phyloP scores from a whole-genome alignment of 2,797 vertebrate genomes.

The Nyctibius grandis region DNA sequence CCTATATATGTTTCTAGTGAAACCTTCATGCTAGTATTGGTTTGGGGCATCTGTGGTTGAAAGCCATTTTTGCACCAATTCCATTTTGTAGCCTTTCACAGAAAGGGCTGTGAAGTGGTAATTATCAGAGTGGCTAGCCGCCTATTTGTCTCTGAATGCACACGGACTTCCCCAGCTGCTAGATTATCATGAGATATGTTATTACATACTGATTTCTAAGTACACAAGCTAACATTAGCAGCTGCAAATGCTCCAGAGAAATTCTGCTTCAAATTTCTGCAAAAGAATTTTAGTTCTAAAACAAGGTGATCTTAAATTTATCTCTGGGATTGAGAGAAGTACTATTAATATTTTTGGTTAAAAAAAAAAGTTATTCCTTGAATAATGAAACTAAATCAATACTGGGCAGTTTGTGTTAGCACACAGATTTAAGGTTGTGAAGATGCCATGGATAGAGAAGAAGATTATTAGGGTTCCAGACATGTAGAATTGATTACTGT shows the following conservation, averaged over 20 bases:
- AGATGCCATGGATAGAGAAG: not conserved
- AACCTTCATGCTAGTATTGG: not conserved
- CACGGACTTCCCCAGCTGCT: not conserved
- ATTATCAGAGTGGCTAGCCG: not conserved
- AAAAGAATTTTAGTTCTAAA: not conserved
- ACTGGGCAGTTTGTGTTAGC: not conserved
- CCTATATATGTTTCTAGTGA: not conserved
- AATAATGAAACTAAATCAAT: not conserved
- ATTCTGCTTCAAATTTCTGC: not conserved
- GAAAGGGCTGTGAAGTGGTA: not conserved
- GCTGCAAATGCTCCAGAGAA: not conserved
- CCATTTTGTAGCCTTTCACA: not conserved
- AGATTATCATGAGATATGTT: not conserved
- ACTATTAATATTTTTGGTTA: not conserved
- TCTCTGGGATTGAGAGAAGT: not conserved
- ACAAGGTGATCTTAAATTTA: not conserved
- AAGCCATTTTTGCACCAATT: not conserved
- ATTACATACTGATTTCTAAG: not conserved
- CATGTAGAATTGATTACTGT: not conserved
- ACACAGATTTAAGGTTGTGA: not conserved
- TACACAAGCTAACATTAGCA: not conserved
- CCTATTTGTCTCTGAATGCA: not conserved
- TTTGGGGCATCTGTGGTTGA: not conserved
- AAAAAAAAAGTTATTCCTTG: not conserved
- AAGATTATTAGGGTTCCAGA: not conserved